Percentiles rank a stretch among this genome's conserved stretches.
Conservation (phyloP, 2,888 invertebrate genomes). For the Tipula vernalis region DNA sequence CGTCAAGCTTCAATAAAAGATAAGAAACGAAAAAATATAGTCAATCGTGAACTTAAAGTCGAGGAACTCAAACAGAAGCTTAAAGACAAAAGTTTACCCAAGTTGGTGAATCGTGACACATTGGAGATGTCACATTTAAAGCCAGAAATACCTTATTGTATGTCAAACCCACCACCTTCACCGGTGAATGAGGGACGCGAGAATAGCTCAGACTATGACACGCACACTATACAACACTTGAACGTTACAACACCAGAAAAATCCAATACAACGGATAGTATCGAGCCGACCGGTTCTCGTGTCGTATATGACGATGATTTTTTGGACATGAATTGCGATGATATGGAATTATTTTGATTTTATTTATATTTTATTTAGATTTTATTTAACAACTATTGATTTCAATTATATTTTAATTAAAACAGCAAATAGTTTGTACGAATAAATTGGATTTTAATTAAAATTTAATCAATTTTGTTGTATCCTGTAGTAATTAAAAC, state of each 20-base stretch:
- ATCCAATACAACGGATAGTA: conserved; percentile 9
- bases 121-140: conserved; percentile 24
- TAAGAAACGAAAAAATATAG: conserved; percentile 42
- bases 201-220: conserved; percentile 51
- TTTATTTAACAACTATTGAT: neutral
- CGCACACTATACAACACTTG: conserved; percentile 33
- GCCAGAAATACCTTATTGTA: conserved; percentile 25
- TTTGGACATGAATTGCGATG: conserved; percentile 55
- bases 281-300: conserved; percentile 27
- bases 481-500: too few relatives aligned
- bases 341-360: conserved; percentile 56
- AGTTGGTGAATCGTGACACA: conserved; percentile 27
- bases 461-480: neutral
- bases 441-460: neutral
- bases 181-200: conserved; percentile 62
- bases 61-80: conserved; percentile 51
- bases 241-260: conserved; percentile 20
- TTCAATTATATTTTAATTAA: neutral
- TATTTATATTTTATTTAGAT: neutral
- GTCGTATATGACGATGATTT: conserved; percentile 54
- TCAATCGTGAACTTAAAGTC: conserved; percentile 48
- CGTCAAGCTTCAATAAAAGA: conserved; percentile 42
- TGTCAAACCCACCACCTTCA: conserved; percentile 64
- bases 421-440: neutral
- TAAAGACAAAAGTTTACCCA: conserved; percentile 32